A percentile compares a stretch with the other conserved stretches of the same genome.
Evolutionary conservation across 2,888 invertebrate genomes (phyloP).

Genomic region (Metopia argyrocephala): DNA sequence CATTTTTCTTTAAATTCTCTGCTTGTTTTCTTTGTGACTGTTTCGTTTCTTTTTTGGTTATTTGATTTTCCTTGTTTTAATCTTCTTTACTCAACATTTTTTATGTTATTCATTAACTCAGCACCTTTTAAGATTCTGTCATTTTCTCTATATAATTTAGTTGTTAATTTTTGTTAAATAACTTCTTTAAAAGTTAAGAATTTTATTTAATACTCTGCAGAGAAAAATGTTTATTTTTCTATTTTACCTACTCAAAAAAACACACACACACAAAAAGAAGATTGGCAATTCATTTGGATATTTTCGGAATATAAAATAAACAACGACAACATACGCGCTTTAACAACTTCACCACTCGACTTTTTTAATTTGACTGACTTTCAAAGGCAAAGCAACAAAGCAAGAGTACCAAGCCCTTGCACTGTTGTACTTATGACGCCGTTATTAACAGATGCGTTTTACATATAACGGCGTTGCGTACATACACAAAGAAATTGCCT

Average conservation of each 20-base stretch:
- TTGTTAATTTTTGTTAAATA: neutral
- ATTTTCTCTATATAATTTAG: neutral
- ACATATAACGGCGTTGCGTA: neutral
- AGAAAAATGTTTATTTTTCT: constrained; percentile 3
- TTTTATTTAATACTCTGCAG: neutral
- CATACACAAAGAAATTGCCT: neutral
- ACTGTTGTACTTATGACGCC: neutral
- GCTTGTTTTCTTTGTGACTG: constrained; percentile 33
- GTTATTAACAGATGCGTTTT: neutral
- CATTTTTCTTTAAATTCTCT: constrained; percentile 29
- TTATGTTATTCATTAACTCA: constrained; percentile 46
- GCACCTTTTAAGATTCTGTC: neutral
- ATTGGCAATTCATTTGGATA: constrained; percentile 42
- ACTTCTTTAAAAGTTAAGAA: neutral
- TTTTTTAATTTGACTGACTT: constrained; percentile 54
- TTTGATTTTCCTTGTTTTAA: constrained; percentile 39
- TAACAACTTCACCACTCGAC: constrained; percentile 50
- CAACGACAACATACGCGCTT: constrained; percentile 43
- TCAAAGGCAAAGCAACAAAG: constrained; percentile 48
- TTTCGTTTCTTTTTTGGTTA: constrained; percentile 33
- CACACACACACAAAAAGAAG: constrained; percentile 45
- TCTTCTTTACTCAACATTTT: constrained; percentile 41
- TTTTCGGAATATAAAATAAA: neutral
- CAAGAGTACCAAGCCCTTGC: constrained; percentile 46
- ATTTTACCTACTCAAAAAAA: constrained; percentile 49